Evolutionary conservation across 2,888 invertebrate genomes (phyloP), one percentile per base, ranked within the genome.

Genomic region (Belgica antarctica): DNA sequence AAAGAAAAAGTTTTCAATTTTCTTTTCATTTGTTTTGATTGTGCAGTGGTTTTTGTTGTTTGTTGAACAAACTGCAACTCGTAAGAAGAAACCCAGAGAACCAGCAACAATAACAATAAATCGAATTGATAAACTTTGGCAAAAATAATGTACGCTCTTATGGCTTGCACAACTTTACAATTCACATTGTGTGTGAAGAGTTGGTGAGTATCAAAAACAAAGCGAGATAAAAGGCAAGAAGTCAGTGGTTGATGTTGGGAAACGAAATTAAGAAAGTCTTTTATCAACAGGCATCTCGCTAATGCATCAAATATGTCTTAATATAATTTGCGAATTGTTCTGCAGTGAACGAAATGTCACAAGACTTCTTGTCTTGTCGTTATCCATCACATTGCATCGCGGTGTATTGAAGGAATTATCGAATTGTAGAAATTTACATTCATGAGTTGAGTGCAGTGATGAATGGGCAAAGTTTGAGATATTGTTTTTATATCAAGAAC

Each of bases 1-100:
- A 41, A 41, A 41, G 34, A 8, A 41, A 41, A 41, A 41, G 41
- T 52, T 52, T 52, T 52, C 52, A 52, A 52, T 17, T 22, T 22
- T 52, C 24, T 52, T 52, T 52, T 4, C 19, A 52, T 22, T 52
- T 52, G 19, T 52, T 52, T 52, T 52, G 19, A 22, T 46, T 52
- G 15, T 41, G 41, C 41, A 41, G 12, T 12, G 7, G 7, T 31
- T 31, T 12, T 31, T 31, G 12, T 46, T 46, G 8, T 17, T 46
- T 46, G 46, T 46, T 46, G n/a, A 46, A 7, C 7, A 46, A 46
- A 46, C 46, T 46, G 5, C 46, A 46, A 46, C 46, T 3, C 8
- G 7, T n/a, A n/a, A n/a, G n/a, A n/a, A n/a, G n/a, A n/a, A n/a
- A n/a, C n/a, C n/a, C n/a, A n/a, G n/a, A n/a, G n/a, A 12, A 12